phyloP scores from a whole-genome alignment of 2,888 invertebrate species.

The Apeira syringaria region DNA sequence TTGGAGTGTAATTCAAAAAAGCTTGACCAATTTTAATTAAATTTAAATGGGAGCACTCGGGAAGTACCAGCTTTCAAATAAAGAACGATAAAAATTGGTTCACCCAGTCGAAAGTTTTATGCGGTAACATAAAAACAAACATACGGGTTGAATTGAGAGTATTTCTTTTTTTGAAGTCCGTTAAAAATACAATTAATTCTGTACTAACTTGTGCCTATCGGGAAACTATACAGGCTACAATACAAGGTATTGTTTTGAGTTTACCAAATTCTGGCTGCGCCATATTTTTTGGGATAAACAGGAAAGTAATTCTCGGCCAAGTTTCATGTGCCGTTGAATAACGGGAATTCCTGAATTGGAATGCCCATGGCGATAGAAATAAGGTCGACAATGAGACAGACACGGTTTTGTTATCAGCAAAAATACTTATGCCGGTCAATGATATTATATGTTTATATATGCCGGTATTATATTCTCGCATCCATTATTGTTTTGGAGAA shows the following conservation, averaged over 20 bases:
- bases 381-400: conserved; percentile 38
- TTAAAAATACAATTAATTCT: no score
- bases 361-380: conserved; percentile 29
- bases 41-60: no score
- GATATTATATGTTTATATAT: no score
- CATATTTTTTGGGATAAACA: conserved; percentile 42
- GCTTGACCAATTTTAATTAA: no score
- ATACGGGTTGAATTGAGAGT: no score
- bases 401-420: conserved; percentile 32
- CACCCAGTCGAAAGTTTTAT: no score
- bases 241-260: conserved; percentile 60
- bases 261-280: conserved; percentile 41
- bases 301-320: conserved; percentile 38
- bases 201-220: no score
- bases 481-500: conserved; percentile 58
- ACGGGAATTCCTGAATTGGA: conserved; percentile 29
- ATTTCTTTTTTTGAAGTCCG: no score
- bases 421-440: conserved; percentile 37
- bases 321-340: conserved; percentile 35
- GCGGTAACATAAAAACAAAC: no score
- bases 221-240: conserved; percentile 49
- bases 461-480: conserved; percentile 40
- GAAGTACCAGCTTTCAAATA: no score
- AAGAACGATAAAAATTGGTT: no score
- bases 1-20: no score